Conservation (phyloP, 2,888 invertebrate genomes). For the Thysanoteuthis rhombus region DNA sequence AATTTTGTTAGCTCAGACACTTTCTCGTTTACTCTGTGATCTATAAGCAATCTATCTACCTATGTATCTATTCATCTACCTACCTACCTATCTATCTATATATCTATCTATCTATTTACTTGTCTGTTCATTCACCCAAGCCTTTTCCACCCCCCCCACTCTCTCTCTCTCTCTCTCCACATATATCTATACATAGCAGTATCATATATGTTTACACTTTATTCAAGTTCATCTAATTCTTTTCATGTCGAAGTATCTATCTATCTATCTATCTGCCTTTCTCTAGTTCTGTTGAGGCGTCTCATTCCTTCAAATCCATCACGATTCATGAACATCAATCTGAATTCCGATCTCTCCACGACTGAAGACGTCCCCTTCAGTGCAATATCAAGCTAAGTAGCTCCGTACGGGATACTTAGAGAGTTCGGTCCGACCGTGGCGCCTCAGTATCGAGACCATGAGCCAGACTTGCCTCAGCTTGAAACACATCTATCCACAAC, state of each 20-base stretch:
- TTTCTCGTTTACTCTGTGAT: too few species aligned
- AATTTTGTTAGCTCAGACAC: too few species aligned
- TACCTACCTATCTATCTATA: too few species aligned
- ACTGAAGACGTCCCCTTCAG: too few species aligned
- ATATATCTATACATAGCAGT: too few species aligned
- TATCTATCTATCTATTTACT: too few species aligned
- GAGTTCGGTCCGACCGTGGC: background rate
- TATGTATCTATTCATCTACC: too few species aligned
- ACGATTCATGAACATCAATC: background rate
- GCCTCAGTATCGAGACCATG: background rate
- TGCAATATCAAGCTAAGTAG: background rate
- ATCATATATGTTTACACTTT: too few species aligned
- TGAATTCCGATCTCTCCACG: background rate
- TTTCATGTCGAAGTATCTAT: background rate
- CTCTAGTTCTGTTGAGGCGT: too few species aligned
- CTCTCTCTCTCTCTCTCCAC: background rate
- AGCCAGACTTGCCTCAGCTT: background rate
- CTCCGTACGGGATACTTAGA: background rate
- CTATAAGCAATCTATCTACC: background rate
- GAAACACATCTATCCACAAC: too few species aligned
- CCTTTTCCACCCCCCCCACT: too few species aligned
- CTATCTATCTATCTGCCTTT: background rate
- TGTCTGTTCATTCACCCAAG: background rate
- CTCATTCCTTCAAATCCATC: background rate
- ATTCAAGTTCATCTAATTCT: background rate